Conservation (phyloP, 2,113 vertebrate genomes). For the Egretta garzetta region DNA sequence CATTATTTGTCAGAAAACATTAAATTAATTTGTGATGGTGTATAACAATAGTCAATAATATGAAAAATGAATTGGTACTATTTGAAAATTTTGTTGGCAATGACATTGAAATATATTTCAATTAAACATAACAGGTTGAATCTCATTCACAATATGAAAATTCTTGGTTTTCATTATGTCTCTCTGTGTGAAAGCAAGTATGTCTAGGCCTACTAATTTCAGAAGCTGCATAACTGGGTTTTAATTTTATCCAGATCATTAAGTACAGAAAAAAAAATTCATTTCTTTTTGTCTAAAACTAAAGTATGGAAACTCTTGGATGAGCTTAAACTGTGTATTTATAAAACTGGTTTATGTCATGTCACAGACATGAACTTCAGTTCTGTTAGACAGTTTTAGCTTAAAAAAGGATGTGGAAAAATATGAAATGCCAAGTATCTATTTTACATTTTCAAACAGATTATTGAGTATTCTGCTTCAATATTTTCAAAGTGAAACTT, state of each 20-base stretch:
- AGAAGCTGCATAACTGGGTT: neutral
- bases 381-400: neutral
- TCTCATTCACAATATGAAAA: neutral
- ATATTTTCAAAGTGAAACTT: neutral
- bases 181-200: neutral
- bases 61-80: neutral
- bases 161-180: neutral
- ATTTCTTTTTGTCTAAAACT: neutral
- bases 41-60: neutral
- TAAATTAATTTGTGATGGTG: neutral
- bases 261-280: neutral
- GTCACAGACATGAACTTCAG: neutral
- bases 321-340: neutral
- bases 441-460: neutral
- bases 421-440: neutral
- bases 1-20: neutral
- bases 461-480: neutral
- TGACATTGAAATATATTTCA: neutral
- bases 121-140: neutral
- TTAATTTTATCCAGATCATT: neutral
- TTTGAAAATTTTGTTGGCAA: neutral
- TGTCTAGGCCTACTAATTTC: neutral
- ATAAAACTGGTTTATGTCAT: neutral
- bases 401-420: neutral
- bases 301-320: neutral